These are phyloP conservation scores for Montipora capricornis DNA, from an alignment of 64 coral and sea anemone species.

Conservation along the genomic window DNA sequence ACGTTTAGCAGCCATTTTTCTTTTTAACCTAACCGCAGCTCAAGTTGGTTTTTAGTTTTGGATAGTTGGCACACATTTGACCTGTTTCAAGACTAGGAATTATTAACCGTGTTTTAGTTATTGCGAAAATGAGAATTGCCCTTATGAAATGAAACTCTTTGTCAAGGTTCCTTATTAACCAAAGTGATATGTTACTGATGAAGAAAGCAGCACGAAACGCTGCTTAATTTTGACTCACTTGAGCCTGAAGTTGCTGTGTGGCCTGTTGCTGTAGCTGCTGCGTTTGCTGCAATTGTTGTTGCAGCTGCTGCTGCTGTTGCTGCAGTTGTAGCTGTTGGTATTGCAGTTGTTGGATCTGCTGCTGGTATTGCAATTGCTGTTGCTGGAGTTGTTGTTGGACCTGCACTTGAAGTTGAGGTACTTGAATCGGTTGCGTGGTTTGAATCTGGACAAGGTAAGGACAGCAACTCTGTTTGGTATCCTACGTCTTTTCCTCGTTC, in stretches of 20 bases:
- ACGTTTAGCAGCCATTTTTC: no score
- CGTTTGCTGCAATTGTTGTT: slow-evolving; percentile 67
- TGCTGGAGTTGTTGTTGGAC: slow-evolving; percentile 60
- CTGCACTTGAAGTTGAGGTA: slow-evolving; percentile 59
- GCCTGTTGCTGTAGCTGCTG: slow-evolving; percentile 64
- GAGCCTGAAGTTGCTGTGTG: slow-evolving; percentile 40
- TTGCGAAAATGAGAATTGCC: no score
- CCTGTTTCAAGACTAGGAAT: no score
- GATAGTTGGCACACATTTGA: no score
- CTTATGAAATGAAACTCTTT: no score
- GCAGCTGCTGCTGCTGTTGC: slow-evolving; percentile 68
- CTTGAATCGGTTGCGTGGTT: slow-evolving; percentile 60
- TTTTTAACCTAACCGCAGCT: no score
- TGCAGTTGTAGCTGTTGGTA: slow-evolving; percentile 66
- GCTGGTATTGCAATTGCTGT: slow-evolving; percentile 65
- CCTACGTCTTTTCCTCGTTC: no score
- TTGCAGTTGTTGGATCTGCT: slow-evolving; percentile 64
- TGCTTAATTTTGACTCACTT: slow-evolving; percentile 30
- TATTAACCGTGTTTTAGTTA: no score
- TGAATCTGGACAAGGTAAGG: neutral
- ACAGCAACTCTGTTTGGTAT: neutral
- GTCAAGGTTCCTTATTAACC: no score
- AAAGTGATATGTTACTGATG: neutral
- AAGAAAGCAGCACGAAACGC: neutral
- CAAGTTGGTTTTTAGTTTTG: no score